These are phyloP conservation scores for Capreolus pygargus DNA, from an alignment of 2,113 vertebrate species.

Conservation along the genomic window DNA sequence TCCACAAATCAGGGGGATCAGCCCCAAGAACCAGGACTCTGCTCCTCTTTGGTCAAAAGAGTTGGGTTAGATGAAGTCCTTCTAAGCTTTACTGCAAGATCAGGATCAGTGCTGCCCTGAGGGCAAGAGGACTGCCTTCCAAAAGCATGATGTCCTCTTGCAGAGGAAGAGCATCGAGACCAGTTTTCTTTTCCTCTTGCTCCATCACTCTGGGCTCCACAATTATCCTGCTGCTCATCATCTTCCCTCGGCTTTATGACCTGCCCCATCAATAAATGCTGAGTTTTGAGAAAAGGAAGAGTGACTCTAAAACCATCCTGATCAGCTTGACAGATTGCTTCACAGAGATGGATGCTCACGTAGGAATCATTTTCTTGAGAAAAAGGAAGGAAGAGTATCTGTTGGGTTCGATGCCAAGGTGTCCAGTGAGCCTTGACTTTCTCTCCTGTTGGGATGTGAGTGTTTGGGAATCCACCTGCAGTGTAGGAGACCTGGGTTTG, in stretches of 20 bases:
- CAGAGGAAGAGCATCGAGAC: not conserved
- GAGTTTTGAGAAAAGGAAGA: not conserved
- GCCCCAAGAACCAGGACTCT: not conserved
- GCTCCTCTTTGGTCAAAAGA: not conserved
- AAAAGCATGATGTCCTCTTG: not conserved
- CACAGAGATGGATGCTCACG: not conserved
- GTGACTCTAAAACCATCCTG: not conserved
- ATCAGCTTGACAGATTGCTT: slow-evolving; percentile 24
- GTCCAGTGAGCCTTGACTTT: not conserved
- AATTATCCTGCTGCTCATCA: not conserved
- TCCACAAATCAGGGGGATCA: not conserved
- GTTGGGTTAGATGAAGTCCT: not conserved
- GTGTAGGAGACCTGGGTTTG: not conserved
- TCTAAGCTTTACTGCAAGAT: not conserved
- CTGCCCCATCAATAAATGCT: not conserved
- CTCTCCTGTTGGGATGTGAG: not conserved
- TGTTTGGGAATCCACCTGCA: not conserved
- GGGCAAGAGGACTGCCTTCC: not conserved
- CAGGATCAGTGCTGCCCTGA: not conserved
- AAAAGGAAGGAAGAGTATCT: not conserved
- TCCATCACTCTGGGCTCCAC: not conserved
- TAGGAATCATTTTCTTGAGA: not conserved
- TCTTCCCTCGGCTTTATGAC: not conserved
- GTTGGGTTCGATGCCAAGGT: not conserved
- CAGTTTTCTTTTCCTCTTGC: not conserved